A percentile compares a stretch with the other conserved stretches of the same genome.
Conservation (phyloP, 92 coral and sea anemone species). For the Phenganax stokvisi region DNA sequence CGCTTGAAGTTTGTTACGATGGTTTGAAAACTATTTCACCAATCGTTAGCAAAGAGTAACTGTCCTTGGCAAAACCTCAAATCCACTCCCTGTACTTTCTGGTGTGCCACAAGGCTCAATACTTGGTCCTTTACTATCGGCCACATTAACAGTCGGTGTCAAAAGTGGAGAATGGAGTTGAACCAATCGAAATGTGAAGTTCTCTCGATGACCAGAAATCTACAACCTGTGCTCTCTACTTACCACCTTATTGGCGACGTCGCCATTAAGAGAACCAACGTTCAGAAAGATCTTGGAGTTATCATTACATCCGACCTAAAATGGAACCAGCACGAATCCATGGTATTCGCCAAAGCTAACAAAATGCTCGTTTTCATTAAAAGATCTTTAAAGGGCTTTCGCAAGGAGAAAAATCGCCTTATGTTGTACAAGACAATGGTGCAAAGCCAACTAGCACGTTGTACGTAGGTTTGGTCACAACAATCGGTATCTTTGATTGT, state of each 20-base stretch:
- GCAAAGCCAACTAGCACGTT: not conserved
- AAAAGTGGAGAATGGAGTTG: slow-evolving; percentile 26
- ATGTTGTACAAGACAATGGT: slow-evolving; percentile 6
- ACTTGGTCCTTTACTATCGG: not conserved
- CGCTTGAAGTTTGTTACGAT: not conserved
- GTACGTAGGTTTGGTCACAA: slow-evolving; percentile 40
- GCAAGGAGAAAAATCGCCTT: not conserved
- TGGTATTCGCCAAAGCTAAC: slow-evolving; percentile 33
- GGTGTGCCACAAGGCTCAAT: not conserved
- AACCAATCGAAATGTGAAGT: not conserved
- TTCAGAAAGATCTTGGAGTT: slow-evolving; percentile 36
- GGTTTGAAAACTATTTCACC: not conserved
- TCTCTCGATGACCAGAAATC: slow-evolving; percentile 19
- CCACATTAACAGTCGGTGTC: slow-evolving; percentile 25
- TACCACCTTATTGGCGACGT: slow-evolving; percentile 20
- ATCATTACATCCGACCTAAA: not conserved
- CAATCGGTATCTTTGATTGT: slow-evolving; percentile 2
- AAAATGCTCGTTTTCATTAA: slow-evolving; percentile 37
- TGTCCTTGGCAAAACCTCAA: not conserved
- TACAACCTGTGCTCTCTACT: slow-evolving; percentile 1
- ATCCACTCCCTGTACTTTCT: not conserved
- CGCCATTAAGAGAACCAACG: slow-evolving; percentile 9
- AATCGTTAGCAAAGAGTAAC: not conserved
- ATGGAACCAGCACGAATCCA: slow-evolving; percentile 32
- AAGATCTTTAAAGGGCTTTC: slow-evolving; percentile 7